phyloP scores from a whole-genome alignment of 2,113 vertebrate species.

The Austrofundulus limnaeus region DNA sequence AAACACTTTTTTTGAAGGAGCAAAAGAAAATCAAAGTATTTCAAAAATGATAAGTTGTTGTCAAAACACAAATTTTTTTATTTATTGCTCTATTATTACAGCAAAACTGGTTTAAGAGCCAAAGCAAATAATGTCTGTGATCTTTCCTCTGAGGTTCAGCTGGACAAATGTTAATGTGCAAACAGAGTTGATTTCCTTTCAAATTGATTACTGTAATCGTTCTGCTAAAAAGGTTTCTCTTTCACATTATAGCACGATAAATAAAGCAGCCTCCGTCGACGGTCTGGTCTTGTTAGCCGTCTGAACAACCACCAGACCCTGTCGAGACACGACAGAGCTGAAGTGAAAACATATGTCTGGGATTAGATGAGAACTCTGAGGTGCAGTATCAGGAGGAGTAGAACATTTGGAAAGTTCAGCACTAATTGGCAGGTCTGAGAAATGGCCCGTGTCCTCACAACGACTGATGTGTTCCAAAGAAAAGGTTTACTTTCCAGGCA shows the following conservation, averaged over 20 bases:
- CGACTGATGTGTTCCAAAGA: slow-evolving; percentile 32
- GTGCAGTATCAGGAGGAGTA: slow-evolving; percentile 26
- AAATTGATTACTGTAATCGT: not conserved
- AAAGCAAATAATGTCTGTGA: too few species aligned
- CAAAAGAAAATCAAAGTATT: not conserved
- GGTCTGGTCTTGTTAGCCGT: not conserved
- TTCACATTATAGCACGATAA: not conserved
- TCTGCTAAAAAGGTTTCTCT: not conserved
- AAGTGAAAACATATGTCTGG: not conserved
- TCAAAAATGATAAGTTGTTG: not conserved
- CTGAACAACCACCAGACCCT: not conserved
- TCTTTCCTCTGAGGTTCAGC: not conserved
- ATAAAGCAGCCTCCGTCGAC: not conserved
- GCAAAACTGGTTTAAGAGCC: not conserved
- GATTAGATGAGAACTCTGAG: slow-evolving; percentile 9
- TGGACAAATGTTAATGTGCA: not conserved
- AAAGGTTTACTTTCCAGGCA: slow-evolving; percentile 37
- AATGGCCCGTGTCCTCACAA: slow-evolving; percentile 36
- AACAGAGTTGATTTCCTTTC: not conserved
- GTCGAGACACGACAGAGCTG: not conserved
- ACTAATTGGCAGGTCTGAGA: slow-evolving; percentile 47
- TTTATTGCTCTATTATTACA: slow-evolving; percentile 13
- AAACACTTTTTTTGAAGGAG: not conserved
- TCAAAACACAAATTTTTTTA: not conserved
- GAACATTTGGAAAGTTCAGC: slow-evolving; percentile 14